A percentile compares a stretch with the other conserved stretches of the same genome.
These are phyloP conservation scores for Drosophila repleta DNA, from an alignment of 1,140 invertebrate species.

Conservation along the genomic window DNA sequence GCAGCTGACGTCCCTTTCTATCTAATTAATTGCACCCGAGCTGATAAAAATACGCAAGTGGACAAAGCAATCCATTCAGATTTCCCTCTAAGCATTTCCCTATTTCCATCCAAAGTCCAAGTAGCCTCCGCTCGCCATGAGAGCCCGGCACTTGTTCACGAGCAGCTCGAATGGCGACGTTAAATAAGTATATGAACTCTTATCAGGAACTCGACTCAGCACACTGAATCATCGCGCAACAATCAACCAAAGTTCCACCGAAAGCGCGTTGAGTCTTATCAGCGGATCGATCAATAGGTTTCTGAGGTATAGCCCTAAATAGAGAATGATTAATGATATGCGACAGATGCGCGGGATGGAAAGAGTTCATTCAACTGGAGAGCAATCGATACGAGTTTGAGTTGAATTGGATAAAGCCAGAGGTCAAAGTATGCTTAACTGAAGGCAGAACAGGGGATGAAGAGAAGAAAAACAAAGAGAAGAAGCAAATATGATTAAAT, in stretches of 20 bases:
- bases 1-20: slow-evolving; percentile 3
- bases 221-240: slow-evolving; percentile 6
- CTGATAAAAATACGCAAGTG: slow-evolving; percentile 36
- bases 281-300: not conserved
- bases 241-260: not conserved
- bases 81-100: not conserved
- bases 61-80: slow-evolving; percentile 44
- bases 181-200: slow-evolving; percentile 1
- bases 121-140: not conserved
- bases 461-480: too few species aligned
- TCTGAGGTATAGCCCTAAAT: not conserved
- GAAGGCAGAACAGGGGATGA: too few species aligned
- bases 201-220: slow-evolving; percentile 15
- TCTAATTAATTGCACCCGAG: slow-evolving; percentile 39
- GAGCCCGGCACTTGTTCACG: slow-evolving; percentile 18
- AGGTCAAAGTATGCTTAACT: too few species aligned
- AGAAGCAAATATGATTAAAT: too few species aligned
- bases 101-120: not conserved
- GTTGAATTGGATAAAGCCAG: too few species aligned
- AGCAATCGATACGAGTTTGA: not conserved
- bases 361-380: slow-evolving; percentile 30
- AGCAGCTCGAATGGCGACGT: slow-evolving; percentile 8
- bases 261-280: slow-evolving; percentile 15
- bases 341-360: not conserved
- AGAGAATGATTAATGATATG: slow-evolving; percentile 33